These are phyloP conservation scores for Orthosia gothica DNA, from an alignment of 2,888 invertebrate species.

Conservation along the genomic window DNA sequence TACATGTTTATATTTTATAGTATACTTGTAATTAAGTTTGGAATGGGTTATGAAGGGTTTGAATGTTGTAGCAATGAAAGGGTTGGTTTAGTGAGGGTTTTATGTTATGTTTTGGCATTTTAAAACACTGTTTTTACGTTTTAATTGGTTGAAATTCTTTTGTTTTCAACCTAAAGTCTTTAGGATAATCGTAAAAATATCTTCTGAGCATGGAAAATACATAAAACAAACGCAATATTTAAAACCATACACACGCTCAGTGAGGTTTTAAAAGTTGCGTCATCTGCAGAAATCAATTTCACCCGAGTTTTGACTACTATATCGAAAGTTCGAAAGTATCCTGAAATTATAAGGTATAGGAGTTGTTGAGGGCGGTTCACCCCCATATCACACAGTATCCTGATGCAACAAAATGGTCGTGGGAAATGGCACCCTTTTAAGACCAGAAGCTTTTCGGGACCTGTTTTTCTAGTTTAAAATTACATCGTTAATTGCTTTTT, in stretches of 20 bases:
- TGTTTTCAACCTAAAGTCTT: too few species aligned
- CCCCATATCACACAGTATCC: background rate
- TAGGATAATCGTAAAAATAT: too few species aligned
- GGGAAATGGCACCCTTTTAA: too few species aligned
- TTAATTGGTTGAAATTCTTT: too few species aligned
- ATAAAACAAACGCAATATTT: background rate
- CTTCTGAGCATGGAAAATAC: too few species aligned
- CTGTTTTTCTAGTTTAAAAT: background rate
- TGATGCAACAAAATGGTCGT: too few species aligned
- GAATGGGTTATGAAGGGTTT: background rate
- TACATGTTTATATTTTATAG: background rate
- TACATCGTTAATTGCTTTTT: background rate
- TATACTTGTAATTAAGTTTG: background rate
- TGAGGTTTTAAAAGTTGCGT: background rate
- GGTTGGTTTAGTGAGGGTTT: background rate
- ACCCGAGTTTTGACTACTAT: background rate
- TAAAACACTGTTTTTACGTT: too few species aligned
- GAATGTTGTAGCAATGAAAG: background rate
- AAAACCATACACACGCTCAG: background rate
- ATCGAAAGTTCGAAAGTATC: background rate
- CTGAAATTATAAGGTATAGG: background rate
- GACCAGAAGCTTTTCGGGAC: too few species aligned
- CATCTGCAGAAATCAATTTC: background rate
- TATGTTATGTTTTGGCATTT: background rate
- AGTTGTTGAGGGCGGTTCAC: background rate